Conservation (phyloP, 2,113 vertebrate genomes). For the Columba livia region DNA sequence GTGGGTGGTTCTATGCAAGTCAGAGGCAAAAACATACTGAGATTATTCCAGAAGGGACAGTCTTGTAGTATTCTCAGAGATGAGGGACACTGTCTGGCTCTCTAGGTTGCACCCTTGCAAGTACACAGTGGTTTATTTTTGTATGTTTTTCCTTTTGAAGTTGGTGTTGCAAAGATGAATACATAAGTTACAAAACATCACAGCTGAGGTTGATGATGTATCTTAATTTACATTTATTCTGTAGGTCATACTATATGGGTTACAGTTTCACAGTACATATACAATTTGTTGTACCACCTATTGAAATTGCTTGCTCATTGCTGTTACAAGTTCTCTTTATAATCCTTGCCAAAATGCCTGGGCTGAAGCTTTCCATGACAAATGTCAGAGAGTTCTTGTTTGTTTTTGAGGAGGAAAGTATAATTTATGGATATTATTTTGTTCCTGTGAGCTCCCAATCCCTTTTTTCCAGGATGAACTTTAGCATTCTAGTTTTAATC, state of each 20-base stretch:
- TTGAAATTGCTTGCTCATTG: not conserved
- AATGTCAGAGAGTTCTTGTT: not conserved
- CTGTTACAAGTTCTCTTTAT: not conserved
- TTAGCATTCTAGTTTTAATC: not conserved
- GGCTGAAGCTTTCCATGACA: not conserved
- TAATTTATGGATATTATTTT: not conserved
- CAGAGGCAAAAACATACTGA: not conserved
- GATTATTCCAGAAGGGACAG: conserved; percentile 10
- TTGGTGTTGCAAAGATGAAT: not conserved
- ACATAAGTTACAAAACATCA: not conserved
- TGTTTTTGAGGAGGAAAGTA: not conserved
- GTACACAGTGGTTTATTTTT: not conserved
- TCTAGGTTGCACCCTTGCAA: not conserved
- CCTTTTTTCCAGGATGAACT: not conserved
- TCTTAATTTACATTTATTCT: not conserved
- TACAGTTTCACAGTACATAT: not conserved
- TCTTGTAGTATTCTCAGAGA: not conserved
- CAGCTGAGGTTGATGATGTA: not conserved
- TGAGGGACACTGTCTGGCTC: not conserved
- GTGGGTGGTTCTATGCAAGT: conserved; percentile 7
- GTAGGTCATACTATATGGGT: not conserved
- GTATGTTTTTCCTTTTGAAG: not conserved
- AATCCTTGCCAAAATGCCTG: not conserved
- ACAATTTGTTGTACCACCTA: not conserved
- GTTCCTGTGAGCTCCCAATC: not conserved